Evolutionary conservation across 64 coral and sea anemone genomes (phyloP).

Genomic region (Stichodactyla helianthus): DNA sequence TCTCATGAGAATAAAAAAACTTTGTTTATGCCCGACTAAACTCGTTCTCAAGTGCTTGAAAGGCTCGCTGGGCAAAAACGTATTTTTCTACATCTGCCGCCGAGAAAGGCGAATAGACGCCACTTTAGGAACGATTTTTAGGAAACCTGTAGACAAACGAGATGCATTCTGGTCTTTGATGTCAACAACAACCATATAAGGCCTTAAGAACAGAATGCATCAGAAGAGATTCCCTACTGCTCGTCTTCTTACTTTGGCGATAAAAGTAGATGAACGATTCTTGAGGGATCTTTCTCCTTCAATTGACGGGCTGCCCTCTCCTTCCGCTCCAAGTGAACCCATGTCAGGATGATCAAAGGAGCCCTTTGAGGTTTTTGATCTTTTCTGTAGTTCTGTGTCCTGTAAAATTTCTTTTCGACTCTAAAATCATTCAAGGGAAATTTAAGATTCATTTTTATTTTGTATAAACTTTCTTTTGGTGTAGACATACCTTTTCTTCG

Average conservation of each 20-base stretch:
- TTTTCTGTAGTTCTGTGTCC: neutral
- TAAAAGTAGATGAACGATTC: neutral
- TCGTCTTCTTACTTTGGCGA: neutral
- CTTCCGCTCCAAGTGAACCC: neutral
- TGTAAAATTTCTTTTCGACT: neutral
- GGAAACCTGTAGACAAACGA: neutral
- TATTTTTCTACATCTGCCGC: too few relatives aligned
- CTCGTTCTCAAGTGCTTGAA: too few relatives aligned
- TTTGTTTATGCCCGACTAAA: neutral
- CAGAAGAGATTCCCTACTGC: too few relatives aligned
- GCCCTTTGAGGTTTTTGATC: neutral
- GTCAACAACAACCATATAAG: neutral
- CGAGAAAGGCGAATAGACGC: too few relatives aligned
- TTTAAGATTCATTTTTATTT: neutral
- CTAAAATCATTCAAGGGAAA: neutral
- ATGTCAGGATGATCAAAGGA: neutral
- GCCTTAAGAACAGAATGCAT: too few relatives aligned
- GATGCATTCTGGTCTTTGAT: neutral
- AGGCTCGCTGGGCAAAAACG: too few relatives aligned
- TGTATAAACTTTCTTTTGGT: neutral
- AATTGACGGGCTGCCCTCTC: neutral
- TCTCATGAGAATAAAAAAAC: neutral
- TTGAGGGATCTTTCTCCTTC: neutral
- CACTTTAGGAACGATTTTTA: too few relatives aligned
- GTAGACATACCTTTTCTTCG: constrained; percentile 12